Evolutionary conservation across 2,888 invertebrate genomes (phyloP), one percentile per base, ranked within the genome.

Genomic region (Hirtodrosophila alboralis): DNA sequence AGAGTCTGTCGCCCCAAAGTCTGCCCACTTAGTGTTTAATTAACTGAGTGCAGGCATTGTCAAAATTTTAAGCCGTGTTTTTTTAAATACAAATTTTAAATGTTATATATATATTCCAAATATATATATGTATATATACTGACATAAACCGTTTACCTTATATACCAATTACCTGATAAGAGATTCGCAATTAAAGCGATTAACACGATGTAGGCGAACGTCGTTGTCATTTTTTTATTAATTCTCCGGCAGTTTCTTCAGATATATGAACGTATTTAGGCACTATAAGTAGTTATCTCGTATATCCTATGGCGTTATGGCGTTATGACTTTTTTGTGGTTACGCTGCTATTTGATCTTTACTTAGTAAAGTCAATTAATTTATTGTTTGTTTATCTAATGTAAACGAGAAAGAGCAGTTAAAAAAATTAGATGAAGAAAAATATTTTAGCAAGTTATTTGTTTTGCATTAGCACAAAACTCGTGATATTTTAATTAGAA

Each of bases 91-190:
- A 18, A 7, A 23, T 6, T 23, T 3, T 8, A 23, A 23, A 23
- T 5, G 6, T 6, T 8, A 23, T 7, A 7, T 16, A 33, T 33
- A 45, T 21, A 7, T n/a, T n/a, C n/a, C n/a, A n/a, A n/a, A 13
- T 30, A 31, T 27, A 8, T 38, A 14, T 6, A 18, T 51, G 30
- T 45, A 37, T 34, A 23, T 21, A 51, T n/a, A n/a, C n/a, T n/a
- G n/a, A n/a, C n/a, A n/a, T n/a, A n/a, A n/a, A n/a, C n/a, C n/a
- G n/a, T 14, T 10, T 10, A 26, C 12, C 9, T 26, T 37, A 18
- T 27, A 38, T 4, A 14, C n/a, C 31, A 66, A 52, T 88, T 77
- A 89, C 89, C 89, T 86, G 89, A 83, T 86, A 89, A 81, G 72
- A 78, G 76, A 77, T 85, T 86, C 69, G 77, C 79, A 56, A 81